These are phyloP conservation scores for Vannuccia rotundouncinata DNA, from an alignment of 2,888 invertebrate species.

Conservation along the genomic window DNA sequence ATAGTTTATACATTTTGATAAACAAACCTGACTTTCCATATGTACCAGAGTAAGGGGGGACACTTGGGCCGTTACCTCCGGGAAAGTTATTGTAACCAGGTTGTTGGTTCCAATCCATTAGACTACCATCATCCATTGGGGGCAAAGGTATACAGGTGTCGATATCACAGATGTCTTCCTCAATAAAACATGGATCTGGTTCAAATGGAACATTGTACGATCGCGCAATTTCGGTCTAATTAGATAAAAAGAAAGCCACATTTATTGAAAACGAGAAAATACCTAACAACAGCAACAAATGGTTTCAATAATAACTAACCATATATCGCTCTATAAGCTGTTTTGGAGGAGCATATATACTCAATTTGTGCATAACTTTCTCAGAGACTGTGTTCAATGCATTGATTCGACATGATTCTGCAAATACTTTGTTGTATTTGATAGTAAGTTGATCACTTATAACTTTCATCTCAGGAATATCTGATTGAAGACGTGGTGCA, in stretches of 20 bases:
- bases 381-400: conserved; percentile 72
- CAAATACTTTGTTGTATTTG: conserved; percentile 63
- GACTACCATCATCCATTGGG: no score
- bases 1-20: no score
- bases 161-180: conserved; percentile 21
- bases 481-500: conserved; percentile 69
- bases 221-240: conserved; percentile 73
- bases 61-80: no score
- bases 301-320: conserved; percentile 39
- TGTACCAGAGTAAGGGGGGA: no score
- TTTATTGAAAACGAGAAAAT: no score
- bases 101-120: no score
- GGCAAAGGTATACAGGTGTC: no score
- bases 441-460: conserved; percentile 77
- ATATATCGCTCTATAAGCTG: conserved; percentile 74
- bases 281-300: no score
- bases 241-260: neutral
- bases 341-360: conserved; percentile 85
- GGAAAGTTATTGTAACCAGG: no score
- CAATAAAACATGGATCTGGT: conserved; percentile 66
- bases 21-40: no score
- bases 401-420: conserved; percentile 69
- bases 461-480: conserved; percentile 59
- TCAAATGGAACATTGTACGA: conserved; percentile 84
- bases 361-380: conserved; percentile 82